phyloP scores from a whole-genome alignment of 37 sponge, comb jelly and placozoan genomes.

The Ianthella basta region DNA sequence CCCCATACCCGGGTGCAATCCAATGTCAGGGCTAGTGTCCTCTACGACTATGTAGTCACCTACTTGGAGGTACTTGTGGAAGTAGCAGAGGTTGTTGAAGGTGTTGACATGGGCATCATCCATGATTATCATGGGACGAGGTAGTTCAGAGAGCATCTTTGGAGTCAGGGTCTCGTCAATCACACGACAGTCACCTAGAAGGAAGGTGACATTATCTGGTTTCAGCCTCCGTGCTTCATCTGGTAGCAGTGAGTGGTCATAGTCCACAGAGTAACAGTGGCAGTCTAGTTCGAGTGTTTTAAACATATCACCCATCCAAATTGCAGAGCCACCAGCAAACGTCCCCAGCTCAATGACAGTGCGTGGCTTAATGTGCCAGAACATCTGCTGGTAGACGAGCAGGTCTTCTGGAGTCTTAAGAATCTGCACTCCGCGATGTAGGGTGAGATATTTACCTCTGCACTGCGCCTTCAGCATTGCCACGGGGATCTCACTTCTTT shows the following conservation, averaged over 20 bases:
- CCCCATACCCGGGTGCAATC: too few species aligned
- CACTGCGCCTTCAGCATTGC: background rate
- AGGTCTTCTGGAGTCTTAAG: constrained; percentile 14
- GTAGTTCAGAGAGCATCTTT: background rate
- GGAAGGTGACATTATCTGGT: constrained; percentile 20
- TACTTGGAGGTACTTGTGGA: constrained; percentile 24
- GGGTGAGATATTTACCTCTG: background rate
- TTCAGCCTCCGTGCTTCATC: background rate
- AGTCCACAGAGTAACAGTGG: constrained; percentile 24
- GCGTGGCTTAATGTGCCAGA: constrained; percentile 15
- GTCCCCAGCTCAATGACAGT: constrained; percentile 38
- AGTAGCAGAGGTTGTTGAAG: background rate
- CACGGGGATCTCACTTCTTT: background rate
- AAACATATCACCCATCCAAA: constrained; percentile 27
- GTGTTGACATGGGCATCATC: constrained; percentile 32
- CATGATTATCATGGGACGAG: background rate
- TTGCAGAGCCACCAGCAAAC: constrained; percentile 27
- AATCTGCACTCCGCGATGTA: background rate
- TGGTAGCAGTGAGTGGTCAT: constrained; percentile 7
- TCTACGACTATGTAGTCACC: constrained; percentile 26
- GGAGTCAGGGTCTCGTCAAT: constrained; percentile 27
- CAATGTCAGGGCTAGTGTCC: background rate
- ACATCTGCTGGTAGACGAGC: constrained; percentile 21
- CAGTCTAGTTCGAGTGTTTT: constrained; percentile 22
- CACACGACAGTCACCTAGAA: background rate